Evolutionary conservation across 2,888 invertebrate genomes (phyloP), one percentile per base, ranked within the genome.

Genomic region (Amiota mariae): DNA sequence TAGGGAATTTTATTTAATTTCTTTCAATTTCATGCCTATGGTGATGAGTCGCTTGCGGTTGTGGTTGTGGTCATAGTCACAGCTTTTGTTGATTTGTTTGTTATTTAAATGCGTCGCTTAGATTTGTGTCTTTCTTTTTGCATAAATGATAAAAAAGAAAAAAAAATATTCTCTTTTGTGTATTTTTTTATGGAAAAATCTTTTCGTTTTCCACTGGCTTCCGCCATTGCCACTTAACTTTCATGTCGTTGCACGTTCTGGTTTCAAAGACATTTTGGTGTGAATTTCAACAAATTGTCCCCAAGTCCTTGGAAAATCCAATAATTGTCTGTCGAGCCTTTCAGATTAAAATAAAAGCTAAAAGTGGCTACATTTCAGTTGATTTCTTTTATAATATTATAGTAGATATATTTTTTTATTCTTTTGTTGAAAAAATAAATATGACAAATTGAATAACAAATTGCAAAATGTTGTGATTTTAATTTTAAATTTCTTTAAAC

Each of bases 221-320:
- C 54, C 63, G 63, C 46, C 46, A 46, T 63, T 51, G 49, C 57
- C 48, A 10, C 12, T n/a, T 36, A 36, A 36, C 36, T 36, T 36
- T 36, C 36, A 6, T 24, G 9, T 46, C 66, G 48, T 18, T 66
- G 48, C 18, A 15, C 68, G 51, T 74, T 47, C 71, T 48, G 24
- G 24, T 13, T 2, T 51, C 20, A 11, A 15, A 15, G 59, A 11
- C 20, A 54, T 68, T 12, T 6, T 72, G 68, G 74, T 75, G 72
- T 75, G 76, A 79, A 77, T 81, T 77, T 76, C 80, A 75, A 74
- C 77, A 80, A 80, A 79, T 81, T 78, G 70, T 75, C 72, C 66
- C 47, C 20, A 66, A 46, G 59, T 24, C 54, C 61, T 67, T 47
- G 49, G 15, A 51, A 47, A 56, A 47, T 70, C n/a, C 73, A 24